A percentile compares a stretch with the other conserved stretches of the same genome.
Conservation (phyloP, 1,140 invertebrate species). For the Drosophila persimilis region DNA sequence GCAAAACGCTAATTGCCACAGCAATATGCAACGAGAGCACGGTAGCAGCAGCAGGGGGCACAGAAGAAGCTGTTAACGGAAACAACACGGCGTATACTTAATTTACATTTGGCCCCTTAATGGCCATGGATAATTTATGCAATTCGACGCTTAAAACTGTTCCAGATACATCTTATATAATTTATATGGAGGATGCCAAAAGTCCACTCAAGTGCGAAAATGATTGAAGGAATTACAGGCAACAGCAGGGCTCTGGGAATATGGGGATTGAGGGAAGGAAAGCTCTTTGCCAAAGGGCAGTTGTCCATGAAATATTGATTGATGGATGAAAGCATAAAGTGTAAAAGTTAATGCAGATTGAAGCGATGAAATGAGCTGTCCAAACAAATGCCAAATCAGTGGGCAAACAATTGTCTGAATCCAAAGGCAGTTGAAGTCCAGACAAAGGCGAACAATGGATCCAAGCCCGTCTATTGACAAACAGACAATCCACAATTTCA, state of each 20-base stretch:
- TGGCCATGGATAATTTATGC: conserved; percentile 37
- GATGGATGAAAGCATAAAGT: too few species aligned
- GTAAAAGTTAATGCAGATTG: conserved; percentile 3
- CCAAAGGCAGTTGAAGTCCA: conserved; percentile 18
- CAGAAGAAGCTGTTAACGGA: neutral
- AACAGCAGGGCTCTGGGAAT: too few species aligned
- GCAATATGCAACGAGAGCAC: neutral
- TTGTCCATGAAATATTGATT: too few species aligned
- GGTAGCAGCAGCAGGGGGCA: too few species aligned
- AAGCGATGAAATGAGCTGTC: conserved; percentile 16
- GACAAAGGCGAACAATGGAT: conserved; percentile 43
- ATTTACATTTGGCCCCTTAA: conserved; percentile 13
- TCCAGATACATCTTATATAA: neutral
- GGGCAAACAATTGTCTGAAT: conserved; percentile 32
- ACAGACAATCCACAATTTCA: conserved; percentile 31
- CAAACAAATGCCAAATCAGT: conserved; percentile 39
- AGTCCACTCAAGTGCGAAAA: conserved; percentile 2
- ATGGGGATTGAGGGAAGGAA: neutral
- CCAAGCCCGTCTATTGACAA: neutral
- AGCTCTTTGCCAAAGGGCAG: too few species aligned
- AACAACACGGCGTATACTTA: conserved; percentile 18
- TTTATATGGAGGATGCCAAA: neutral
- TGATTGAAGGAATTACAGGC: neutral
- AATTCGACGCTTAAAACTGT: conserved; percentile 1
- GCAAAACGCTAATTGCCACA: conserved; percentile 14